Evolutionary conservation across 1,140 invertebrate genomes (phyloP).

Genomic region (Parapsyche elsis): DNA sequence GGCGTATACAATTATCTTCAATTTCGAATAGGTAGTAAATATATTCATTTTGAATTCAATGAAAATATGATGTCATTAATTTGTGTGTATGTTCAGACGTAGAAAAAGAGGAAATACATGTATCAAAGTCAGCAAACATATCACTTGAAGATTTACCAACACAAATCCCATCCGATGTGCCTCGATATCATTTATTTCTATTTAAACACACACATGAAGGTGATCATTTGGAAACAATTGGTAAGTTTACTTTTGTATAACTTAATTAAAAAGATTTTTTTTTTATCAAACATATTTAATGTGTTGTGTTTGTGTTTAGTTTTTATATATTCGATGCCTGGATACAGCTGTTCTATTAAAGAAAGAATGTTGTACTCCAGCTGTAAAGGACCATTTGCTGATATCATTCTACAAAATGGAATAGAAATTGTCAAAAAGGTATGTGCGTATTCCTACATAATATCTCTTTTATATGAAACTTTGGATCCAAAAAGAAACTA

Average conservation of each 20-base stretch:
- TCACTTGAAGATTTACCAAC: slow-evolving; percentile 74
- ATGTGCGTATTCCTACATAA: too few species aligned
- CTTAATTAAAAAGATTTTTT: slow-evolving; percentile 20
- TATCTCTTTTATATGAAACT: not conserved
- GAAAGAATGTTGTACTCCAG: slow-evolving; percentile 98
- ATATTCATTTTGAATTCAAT: slow-evolving; percentile 20
- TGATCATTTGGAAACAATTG: slow-evolving; percentile 84
- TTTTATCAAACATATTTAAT: slow-evolving; percentile 54
- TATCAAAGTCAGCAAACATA: slow-evolving; percentile 74
- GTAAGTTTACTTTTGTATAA: slow-evolving; percentile 66
- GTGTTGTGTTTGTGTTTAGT: slow-evolving; percentile 72
- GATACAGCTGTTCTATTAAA: slow-evolving; percentile 92
- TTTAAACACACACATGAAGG: slow-evolving; percentile 94
- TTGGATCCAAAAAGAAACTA: not conserved
- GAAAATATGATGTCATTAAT: not conserved
- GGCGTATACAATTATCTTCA: slow-evolving; percentile 80
- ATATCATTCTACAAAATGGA: slow-evolving; percentile 81
- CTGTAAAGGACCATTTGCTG: slow-evolving; percentile 89
- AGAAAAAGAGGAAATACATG: slow-evolving; percentile 80
- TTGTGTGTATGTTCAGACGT: slow-evolving; percentile 69
- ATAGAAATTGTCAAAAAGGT: slow-evolving; percentile 87
- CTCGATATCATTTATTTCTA: slow-evolving; percentile 92
- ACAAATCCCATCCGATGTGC: slow-evolving; percentile 84
- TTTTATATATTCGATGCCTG: slow-evolving; percentile 98
- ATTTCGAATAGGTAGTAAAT: slow-evolving; percentile 74